Percentiles rank a stretch among this genome's conserved stretches.
phyloP scores from a whole-genome alignment of 2,113 vertebrate species.

The Delphinapterus leucas region DNA sequence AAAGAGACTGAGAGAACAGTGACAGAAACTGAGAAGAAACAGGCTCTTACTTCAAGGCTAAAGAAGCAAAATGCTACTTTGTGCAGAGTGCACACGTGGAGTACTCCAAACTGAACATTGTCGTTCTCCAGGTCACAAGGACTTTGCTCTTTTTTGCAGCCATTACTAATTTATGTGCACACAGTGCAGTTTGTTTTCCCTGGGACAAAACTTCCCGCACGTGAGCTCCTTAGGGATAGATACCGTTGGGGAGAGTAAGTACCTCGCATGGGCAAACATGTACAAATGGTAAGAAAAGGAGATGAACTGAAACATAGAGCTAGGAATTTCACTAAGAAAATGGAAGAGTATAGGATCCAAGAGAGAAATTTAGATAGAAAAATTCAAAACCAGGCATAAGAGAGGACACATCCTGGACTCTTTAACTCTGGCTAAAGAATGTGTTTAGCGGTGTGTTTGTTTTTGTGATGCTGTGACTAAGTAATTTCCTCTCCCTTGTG shows the following conservation, averaged over 20 bases:
- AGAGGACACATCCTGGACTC: neutral
- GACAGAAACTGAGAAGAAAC: neutral
- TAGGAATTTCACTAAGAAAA: neutral
- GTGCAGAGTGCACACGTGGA: rapidly evolving
- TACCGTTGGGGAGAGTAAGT: neutral
- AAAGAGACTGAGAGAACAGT: neutral
- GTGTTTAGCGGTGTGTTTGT: neutral
- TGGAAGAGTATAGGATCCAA: neutral
- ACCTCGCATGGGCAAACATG: neutral
- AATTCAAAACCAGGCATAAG: neutral
- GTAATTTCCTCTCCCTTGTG: neutral
- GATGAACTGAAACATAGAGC: neutral
- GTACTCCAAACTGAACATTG: rapidly evolving
- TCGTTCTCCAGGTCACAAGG: neutral
- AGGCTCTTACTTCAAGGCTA: neutral
- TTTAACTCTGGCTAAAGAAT: neutral
- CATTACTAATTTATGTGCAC: neutral
- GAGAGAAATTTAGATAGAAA: neutral
- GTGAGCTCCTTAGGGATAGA: neutral
- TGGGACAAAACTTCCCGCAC: neutral
- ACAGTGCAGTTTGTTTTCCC: neutral
- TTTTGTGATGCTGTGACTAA: neutral
- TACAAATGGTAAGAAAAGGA: neutral
- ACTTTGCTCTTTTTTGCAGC: neutral
- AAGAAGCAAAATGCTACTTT: neutral